phyloP scores from a whole-genome alignment of 2,888 invertebrate species.

The Orchestes rusci region DNA sequence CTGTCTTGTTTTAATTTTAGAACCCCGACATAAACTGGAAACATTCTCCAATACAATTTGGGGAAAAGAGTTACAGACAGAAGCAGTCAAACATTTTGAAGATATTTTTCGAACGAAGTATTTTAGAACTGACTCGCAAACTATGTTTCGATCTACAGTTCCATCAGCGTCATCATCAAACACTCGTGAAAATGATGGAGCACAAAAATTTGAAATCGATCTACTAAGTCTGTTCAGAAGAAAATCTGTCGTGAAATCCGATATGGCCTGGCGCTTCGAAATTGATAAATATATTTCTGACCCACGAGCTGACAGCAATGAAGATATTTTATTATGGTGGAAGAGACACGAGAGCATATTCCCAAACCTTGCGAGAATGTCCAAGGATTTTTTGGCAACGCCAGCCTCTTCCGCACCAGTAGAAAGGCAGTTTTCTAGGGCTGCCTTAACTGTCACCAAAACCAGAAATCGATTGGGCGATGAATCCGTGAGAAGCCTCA shows the following conservation, averaged over 20 bases:
- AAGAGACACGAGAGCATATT: not conserved
- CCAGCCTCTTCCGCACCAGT: conserved; percentile 8
- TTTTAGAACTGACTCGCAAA: conserved; percentile 3
- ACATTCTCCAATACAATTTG: conserved; percentile 13
- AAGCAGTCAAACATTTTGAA: conserved; percentile 15
- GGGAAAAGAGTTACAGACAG: conserved; percentile 1
- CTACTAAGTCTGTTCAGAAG: conserved; percentile 1
- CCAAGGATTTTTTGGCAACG: conserved; percentile 11
- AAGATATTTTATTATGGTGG: conserved; percentile 8
- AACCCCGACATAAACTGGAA: conserved; percentile 3
- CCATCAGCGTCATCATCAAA: conserved; percentile 5
- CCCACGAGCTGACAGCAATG: conserved; percentile 3
- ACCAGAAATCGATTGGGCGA: too few relatives aligned
- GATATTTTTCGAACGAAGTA: conserved; percentile 13
- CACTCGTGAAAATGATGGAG: not conserved
- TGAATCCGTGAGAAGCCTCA: conserved; percentile 2
- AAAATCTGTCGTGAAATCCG: not conserved
- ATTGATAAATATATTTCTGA: conserved; percentile 3
- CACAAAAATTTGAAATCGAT: conserved; percentile 1
- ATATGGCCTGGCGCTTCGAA: conserved; percentile 2
- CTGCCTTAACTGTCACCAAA: conserved; percentile 5
- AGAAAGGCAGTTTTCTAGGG: conserved; percentile 7
- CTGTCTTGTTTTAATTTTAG: conserved; percentile 6
- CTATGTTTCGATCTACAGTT: conserved; percentile 1
- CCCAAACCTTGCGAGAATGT: conserved; percentile 1